Percentiles rank a stretch among this genome's conserved stretches.
Evolutionary conservation across 1,140 invertebrate species (phyloP).

Genomic region (Drosophila takahashii): DNA sequence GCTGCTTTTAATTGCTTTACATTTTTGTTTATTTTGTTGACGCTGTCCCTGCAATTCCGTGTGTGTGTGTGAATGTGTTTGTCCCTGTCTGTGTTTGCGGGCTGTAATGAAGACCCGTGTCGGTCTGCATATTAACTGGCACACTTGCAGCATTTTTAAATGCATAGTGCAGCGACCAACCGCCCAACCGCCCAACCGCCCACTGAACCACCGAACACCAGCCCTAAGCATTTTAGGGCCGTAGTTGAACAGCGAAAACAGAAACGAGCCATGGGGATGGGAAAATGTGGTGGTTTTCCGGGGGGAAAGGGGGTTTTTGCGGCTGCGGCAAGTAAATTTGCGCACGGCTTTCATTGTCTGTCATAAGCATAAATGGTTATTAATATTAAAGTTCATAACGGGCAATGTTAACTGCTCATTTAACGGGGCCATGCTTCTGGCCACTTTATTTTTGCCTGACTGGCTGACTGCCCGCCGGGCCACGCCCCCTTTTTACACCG

Average conservation of each 20-base stretch:
- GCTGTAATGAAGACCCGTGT: conserved; percentile 72
- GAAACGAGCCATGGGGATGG: conserved; percentile 15
- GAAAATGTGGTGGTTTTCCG: background rate
- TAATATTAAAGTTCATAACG: conserved; percentile 77
- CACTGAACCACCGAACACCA: background rate
- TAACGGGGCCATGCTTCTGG: conserved; percentile 54
- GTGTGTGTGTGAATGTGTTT: conserved; percentile 5
- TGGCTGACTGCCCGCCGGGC: conserved; percentile 15
- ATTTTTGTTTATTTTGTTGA: conserved; percentile 65
- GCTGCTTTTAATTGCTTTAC: conserved; percentile 82
- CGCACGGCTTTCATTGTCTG: conserved; percentile 65
- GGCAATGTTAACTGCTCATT: conserved; percentile 62
- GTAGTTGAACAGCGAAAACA: conserved; percentile 69
- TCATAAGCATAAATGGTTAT: conserved; percentile 80
- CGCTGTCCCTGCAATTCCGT: conserved; percentile 36
- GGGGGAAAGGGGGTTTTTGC: background rate
- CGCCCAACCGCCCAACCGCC: background rate
- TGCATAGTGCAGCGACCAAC: conserved; percentile 37
- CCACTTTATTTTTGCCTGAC: conserved; percentile 58
- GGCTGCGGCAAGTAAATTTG: conserved; percentile 11
- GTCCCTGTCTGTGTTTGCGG: conserved; percentile 36
- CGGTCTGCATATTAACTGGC: conserved; percentile 77
- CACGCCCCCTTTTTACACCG: background rate
- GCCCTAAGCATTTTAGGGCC: conserved; percentile 72
- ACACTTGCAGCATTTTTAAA: conserved; percentile 70